Conservation (phyloP, 2,113 vertebrate species). For the Zeus faber region DNA sequence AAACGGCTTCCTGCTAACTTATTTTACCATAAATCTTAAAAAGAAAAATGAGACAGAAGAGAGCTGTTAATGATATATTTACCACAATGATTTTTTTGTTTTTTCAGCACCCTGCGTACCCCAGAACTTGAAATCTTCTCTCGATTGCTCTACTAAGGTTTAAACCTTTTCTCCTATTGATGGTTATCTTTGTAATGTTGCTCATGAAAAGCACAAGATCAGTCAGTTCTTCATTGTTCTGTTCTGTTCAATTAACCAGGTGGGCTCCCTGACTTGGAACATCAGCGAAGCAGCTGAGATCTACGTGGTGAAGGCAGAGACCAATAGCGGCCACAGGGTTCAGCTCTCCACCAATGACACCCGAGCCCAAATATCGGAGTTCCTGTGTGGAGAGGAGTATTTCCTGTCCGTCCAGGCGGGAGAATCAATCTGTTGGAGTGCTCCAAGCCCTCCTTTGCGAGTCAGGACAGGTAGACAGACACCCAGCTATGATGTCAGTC, state of each 20-base stretch:
- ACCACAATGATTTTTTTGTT: too few species aligned
- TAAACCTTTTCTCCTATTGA: too few species aligned
- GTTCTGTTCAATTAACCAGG: conserved; percentile 20
- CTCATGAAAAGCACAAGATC: too few species aligned
- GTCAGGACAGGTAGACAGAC: conserved; percentile 66
- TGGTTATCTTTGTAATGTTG: too few species aligned
- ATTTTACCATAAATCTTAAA: too few species aligned
- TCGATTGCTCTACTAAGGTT: conserved; percentile 66
- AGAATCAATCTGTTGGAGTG: conserved; percentile 62
- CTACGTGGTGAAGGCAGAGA: conserved; percentile 67
- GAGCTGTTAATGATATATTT: too few species aligned
- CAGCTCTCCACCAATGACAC: conserved; percentile 60
- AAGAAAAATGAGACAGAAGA: too few species aligned
- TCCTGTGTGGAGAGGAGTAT: conserved; percentile 72
- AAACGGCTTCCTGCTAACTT: too few species aligned
- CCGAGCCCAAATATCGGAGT: conserved; percentile 60
- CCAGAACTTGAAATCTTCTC: conserved; percentile 45
- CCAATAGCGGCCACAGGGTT: conserved; percentile 42
- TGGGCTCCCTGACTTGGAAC: conserved; percentile 65
- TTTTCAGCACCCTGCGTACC: conserved; percentile 74
- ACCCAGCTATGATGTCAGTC: too few species aligned
- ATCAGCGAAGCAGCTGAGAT: conserved; percentile 46
- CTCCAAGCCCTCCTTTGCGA: conserved; percentile 38
- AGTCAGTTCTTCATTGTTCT: neutral
- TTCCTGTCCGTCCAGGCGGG: conserved; percentile 62